Evolutionary conservation across 2,888 invertebrate species (phyloP).

Genomic region (Ethmia dodecea): DNA sequence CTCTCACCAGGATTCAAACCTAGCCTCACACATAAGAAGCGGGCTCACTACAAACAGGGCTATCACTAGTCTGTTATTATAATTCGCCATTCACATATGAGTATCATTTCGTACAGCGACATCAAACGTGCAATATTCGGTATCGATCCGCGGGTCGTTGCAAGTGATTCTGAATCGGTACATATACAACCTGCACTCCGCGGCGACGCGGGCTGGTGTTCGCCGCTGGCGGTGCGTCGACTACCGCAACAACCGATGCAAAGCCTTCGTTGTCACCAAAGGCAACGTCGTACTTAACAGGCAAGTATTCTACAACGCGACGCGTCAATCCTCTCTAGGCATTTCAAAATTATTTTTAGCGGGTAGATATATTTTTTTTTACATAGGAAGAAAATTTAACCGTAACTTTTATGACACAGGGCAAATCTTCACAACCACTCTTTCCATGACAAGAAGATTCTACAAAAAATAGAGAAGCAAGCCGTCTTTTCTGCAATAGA

Average conservation of each 20-base stretch:
- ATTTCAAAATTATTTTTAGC: too few relatives aligned
- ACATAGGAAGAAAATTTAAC: too few relatives aligned
- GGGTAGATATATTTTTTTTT: too few relatives aligned
- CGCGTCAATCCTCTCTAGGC: too few relatives aligned
- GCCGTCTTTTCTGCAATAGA: conserved; percentile 54
- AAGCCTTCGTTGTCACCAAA: conserved; percentile 58
- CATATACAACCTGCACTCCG: conserved; percentile 62
- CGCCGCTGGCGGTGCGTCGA: conserved; percentile 71
- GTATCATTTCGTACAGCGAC: too few relatives aligned
- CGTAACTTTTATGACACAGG: conserved; percentile 25
- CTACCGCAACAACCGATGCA: conserved; percentile 61
- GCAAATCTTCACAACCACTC: conserved; percentile 64
- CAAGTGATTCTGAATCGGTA: conserved; percentile 69
- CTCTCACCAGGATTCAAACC: too few relatives aligned
- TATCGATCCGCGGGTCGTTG: conserved; percentile 65
- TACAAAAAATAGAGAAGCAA: conserved; percentile 63
- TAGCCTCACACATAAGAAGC: too few relatives aligned
- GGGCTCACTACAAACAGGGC: too few relatives aligned
- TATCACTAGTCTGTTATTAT: too few relatives aligned
- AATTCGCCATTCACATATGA: too few relatives aligned
- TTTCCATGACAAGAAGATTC: conserved; percentile 68
- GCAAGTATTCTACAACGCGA: too few relatives aligned
- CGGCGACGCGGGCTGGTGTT: conserved; percentile 32
- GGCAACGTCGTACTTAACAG: conserved; percentile 63
- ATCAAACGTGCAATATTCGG: conserved; percentile 58